phyloP scores from a whole-genome alignment of 1,140 invertebrate species.

The Drosophila sp. region DNA sequence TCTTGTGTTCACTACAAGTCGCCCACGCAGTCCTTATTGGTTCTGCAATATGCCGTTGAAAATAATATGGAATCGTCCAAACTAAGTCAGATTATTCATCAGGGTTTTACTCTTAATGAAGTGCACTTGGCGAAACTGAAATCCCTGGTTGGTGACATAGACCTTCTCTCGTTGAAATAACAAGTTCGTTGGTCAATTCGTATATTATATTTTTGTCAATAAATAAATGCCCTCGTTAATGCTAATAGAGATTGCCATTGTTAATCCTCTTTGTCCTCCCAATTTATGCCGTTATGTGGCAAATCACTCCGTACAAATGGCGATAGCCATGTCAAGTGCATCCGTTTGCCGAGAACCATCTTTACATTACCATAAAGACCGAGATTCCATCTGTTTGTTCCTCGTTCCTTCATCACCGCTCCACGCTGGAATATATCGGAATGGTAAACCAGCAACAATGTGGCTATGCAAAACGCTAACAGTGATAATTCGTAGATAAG shows the following conservation, averaged over 20 bases:
- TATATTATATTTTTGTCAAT: slow-evolving; percentile 8
- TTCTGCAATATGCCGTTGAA: slow-evolving; percentile 85
- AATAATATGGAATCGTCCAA: slow-evolving; percentile 83
- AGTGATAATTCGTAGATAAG: slow-evolving; percentile 88
- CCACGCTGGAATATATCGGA: slow-evolving; percentile 86
- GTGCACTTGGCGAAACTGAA: slow-evolving; percentile 83
- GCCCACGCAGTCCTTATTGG: slow-evolving; percentile 83
- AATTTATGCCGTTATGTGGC: slow-evolving; percentile 89
- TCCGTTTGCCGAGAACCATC: slow-evolving; percentile 89
- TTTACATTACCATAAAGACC: slow-evolving; percentile 89
- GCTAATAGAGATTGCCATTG: neutral
- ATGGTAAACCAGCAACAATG: slow-evolving; percentile 88
- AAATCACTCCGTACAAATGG: slow-evolving; percentile 91
- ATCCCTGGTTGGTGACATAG: slow-evolving; percentile 83
- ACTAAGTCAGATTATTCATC: slow-evolving; percentile 82
- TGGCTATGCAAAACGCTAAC: slow-evolving; percentile 87
- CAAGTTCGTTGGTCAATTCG: slow-evolving; percentile 26
- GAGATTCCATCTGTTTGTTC: slow-evolving; percentile 87
- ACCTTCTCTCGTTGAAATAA: slow-evolving; percentile 65
- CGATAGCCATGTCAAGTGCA: slow-evolving; percentile 89
- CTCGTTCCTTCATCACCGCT: slow-evolving; percentile 86
- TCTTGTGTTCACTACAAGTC: slow-evolving; percentile 83
- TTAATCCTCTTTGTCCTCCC: slow-evolving; percentile 83
- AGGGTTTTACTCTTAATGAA: slow-evolving; percentile 83
- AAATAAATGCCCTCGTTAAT: slow-evolving; percentile 17